Evolutionary conservation across 2,888 invertebrate genomes (phyloP).

Genomic region (Acanthosepion esculentum): DNA sequence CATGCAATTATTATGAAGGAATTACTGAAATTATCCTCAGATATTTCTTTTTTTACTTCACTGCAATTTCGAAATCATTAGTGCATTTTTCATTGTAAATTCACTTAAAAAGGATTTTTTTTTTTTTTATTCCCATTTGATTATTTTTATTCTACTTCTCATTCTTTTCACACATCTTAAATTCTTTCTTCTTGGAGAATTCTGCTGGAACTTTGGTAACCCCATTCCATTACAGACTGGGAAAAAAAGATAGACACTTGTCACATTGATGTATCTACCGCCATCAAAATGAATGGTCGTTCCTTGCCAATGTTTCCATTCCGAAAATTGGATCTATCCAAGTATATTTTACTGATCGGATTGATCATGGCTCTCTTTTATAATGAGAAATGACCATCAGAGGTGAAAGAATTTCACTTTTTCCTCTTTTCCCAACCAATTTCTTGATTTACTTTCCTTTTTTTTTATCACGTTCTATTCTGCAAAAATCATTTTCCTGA

Average conservation of each 20-base stretch:
- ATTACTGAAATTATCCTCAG: neutral
- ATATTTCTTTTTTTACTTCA: neutral
- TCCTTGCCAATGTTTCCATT: neutral
- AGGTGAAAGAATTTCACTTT: neutral
- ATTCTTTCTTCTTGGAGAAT: neutral
- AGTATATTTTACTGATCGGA: neutral
- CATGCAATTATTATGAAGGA: neutral
- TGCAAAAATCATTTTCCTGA: no score
- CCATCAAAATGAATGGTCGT: neutral
- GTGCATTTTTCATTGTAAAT: neutral
- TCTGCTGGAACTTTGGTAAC: neutral
- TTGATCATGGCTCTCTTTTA: neutral
- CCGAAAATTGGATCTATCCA: neutral
- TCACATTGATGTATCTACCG: neutral
- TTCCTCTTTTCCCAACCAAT: neutral
- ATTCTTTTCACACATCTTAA: neutral
- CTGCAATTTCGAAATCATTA: neutral
- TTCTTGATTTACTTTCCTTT: no score
- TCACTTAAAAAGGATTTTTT: neutral
- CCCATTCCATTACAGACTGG: neutral
- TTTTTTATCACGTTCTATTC: no score
- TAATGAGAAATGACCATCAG: neutral
- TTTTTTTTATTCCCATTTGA: neutral
- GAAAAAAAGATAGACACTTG: neutral
- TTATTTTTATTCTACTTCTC: neutral